Evolutionary conservation across 2,888 invertebrate species (phyloP), one percentile per base, ranked within the genome.

Genomic region (Drosophila acutilabella): DNA sequence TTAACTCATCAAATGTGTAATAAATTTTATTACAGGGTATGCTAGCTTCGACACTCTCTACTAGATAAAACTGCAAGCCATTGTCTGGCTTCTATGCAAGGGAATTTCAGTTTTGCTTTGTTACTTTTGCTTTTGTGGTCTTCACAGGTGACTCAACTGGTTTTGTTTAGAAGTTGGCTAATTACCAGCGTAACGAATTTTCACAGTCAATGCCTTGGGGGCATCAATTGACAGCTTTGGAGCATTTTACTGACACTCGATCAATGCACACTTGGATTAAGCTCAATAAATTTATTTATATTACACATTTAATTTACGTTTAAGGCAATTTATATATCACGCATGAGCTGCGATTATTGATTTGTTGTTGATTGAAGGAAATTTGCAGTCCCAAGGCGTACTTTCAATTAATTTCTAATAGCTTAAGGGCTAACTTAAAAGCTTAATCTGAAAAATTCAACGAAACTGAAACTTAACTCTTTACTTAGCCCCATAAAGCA

Each of bases 111-210:
- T 41, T 44, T 51, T n/a, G 16, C 36, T 30, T 50, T n/a, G n/a
- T 16, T 38, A 42, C 10, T 47, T 40, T 52, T 56, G 54, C 38
- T 58, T 20, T 5, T 26, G 42, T 14, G 20, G 42, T 50, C 52
- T 44, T 36, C 41, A 11, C 13, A 23, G 52, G 68, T 81, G 74
- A 78, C 38, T 79, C 72, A 81, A 64, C 54, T 18, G 59, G 44
- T 58, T 71, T 61, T 64, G 38, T 40, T 38, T 4, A 44, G 47
- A 54, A 54, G 53, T 44, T 36, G 40, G 56, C 56, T 72, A 64
- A 67, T 77, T 61, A 72, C 36, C 45, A 57, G 53, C 61, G 59
- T 67, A 38, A 42, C 72, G 40, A 71, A 57, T 66, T 54, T 42
- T n/a, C 47, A 44, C 65, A 71, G 65, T 56, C 58, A 48, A 45